A percentile compares a stretch with the other conserved stretches of the same genome.
These are phyloP conservation scores for Andrena dorsata DNA, from an alignment of 2,888 invertebrate species.

Conservation along the genomic window DNA sequence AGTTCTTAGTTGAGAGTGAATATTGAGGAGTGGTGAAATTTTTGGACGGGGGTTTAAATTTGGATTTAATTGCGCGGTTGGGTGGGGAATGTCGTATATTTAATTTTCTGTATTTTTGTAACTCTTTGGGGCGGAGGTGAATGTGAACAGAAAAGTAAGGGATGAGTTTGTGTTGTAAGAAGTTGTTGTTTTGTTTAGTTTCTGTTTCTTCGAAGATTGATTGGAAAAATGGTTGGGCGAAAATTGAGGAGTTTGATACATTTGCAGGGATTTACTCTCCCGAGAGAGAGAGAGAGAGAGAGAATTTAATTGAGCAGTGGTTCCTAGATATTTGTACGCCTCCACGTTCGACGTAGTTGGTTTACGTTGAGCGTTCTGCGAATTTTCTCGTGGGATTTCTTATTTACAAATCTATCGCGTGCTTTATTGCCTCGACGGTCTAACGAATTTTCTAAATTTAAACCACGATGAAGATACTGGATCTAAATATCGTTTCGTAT, in stretches of 20 bases:
- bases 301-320: slow-evolving; percentile 1
- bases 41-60: background rate
- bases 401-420: slow-evolving; percentile 21
- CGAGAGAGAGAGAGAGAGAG: background rate
- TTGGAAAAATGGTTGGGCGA: no score
- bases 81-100: background rate
- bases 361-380: slow-evolving; percentile 23
- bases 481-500: background rate
- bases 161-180: no score
- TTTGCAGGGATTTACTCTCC: background rate
- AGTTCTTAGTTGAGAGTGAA: slow-evolving; percentile 8
- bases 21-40: background rate
- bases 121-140: no score
- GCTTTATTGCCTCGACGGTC: slow-evolving; percentile 2
- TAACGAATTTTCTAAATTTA: slow-evolving; percentile 30
- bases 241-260: background rate
- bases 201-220: no score
- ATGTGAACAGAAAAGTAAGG: no score
- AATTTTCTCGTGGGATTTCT: slow-evolving; percentile 31
- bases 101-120: background rate
- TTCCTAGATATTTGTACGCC: background rate
- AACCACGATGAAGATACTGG: slow-evolving; percentile 2
- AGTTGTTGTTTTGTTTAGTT: no score
- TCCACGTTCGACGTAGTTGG: background rate
- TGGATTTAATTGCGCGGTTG: background rate